Percentiles rank a stretch among this genome's conserved stretches.
Conservation (phyloP, 2,888 invertebrate species). For the Epirrhoe tristata region DNA sequence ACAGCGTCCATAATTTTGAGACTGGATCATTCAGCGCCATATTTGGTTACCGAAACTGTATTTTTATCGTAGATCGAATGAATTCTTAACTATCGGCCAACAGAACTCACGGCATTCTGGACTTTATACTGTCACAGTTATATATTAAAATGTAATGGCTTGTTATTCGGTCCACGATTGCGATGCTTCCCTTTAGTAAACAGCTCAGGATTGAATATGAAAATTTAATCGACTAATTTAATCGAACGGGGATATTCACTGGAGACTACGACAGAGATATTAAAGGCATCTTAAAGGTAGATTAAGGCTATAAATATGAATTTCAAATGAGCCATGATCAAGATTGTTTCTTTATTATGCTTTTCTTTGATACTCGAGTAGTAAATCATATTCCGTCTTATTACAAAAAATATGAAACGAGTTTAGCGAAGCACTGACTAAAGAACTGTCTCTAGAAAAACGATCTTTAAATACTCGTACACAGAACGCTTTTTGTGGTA, state of each 20-base stretch:
- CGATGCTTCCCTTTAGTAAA: slow-evolving; percentile 85
- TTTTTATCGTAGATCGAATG: slow-evolving; percentile 59
- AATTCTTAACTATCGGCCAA: slow-evolving; percentile 55
- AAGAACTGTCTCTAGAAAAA: too few species aligned
- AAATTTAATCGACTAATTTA: slow-evolving; percentile 91
- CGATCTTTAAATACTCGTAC: too few species aligned
- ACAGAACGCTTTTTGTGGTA: too few species aligned
- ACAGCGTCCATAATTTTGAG: slow-evolving; percentile 6
- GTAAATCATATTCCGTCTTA: not conserved
- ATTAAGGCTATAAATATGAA: slow-evolving; percentile 41
- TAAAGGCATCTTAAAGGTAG: slow-evolving; percentile 52
- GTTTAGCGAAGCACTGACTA: too few species aligned
- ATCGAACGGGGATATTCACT: slow-evolving; percentile 81
- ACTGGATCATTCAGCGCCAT: slow-evolving; percentile 42
- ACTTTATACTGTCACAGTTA: slow-evolving; percentile 37
- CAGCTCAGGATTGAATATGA: slow-evolving; percentile 92
- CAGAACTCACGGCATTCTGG: slow-evolving; percentile 23
- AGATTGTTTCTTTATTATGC: slow-evolving; percentile 12
- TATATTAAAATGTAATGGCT: slow-evolving; percentile 43
- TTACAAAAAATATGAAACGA: too few species aligned
- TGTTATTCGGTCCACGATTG: slow-evolving; percentile 45
- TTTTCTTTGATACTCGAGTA: slow-evolving; percentile 1
- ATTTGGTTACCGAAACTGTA: slow-evolving; percentile 52
- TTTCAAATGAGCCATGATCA: slow-evolving; percentile 26
- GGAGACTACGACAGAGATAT: slow-evolving; percentile 62